Evolutionary conservation across 2,888 invertebrate species (phyloP).

Genomic region (Trissolcus brochymenae): DNA sequence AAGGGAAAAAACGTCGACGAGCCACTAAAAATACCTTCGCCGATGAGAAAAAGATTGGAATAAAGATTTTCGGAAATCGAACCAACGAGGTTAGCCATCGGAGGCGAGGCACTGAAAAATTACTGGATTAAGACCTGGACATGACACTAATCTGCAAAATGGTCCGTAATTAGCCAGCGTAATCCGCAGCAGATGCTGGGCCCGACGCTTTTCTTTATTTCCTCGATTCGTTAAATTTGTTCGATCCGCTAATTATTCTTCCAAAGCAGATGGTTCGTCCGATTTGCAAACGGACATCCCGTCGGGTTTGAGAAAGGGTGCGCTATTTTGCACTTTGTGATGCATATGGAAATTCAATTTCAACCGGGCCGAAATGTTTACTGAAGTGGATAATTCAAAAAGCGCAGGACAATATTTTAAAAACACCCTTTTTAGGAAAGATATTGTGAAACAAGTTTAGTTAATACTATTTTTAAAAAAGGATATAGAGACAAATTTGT

Average conservation of each 20-base stretch:
- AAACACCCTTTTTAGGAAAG: background rate
- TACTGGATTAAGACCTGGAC: conserved; percentile 49
- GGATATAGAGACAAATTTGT: too few relatives aligned
- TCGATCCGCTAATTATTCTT: conserved; percentile 59
- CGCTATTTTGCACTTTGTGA: conserved; percentile 21
- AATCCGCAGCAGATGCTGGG: conserved; percentile 59
- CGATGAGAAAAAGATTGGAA: conserved; percentile 57
- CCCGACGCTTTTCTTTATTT: conserved; percentile 33
- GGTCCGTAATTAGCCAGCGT: conserved; percentile 41
- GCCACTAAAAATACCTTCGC: conserved; percentile 46
- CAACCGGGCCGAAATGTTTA: conserved; percentile 28
- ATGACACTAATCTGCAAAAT: conserved; percentile 56
- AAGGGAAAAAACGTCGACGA: conserved; percentile 31
- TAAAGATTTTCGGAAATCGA: conserved; percentile 57
- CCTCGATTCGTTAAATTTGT: conserved; percentile 56
- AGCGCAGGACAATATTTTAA: background rate
- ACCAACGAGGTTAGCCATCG: conserved; percentile 48
- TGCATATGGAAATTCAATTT: conserved; percentile 54
- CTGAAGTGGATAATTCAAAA: conserved; percentile 25
- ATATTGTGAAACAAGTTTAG: background rate
- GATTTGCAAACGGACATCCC: conserved; percentile 58
- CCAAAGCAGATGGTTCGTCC: conserved; percentile 60
- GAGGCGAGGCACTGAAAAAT: conserved; percentile 49
- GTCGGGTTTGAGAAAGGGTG: conserved; percentile 59
- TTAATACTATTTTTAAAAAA: background rate